Percentiles rank a stretch among this genome's conserved stretches.
These are phyloP conservation scores for Brachionus asplanchnoidis DNA, from an alignment of 1,140 invertebrate genomes.

Conservation along the genomic window DNA sequence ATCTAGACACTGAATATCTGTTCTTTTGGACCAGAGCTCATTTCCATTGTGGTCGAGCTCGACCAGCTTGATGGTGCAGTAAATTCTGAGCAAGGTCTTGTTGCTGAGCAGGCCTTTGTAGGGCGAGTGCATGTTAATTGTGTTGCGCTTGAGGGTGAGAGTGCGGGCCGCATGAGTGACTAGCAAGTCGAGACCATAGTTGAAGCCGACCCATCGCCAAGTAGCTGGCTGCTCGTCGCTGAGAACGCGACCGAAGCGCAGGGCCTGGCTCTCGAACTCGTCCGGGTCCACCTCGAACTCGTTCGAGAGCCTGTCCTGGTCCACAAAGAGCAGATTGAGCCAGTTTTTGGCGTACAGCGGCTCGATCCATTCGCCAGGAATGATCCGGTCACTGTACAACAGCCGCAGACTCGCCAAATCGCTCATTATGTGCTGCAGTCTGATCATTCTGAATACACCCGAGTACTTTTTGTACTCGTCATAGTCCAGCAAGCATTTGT, in stretches of 20 bases:
- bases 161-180: slow-evolving; percentile 22
- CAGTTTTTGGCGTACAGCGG: slow-evolving; percentile 5
- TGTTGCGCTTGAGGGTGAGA: slow-evolving; percentile 31
- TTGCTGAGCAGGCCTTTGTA: slow-evolving; percentile 27
- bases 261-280: neutral
- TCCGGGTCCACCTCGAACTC: neutral
- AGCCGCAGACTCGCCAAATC: slow-evolving; percentile 15
- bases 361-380: slow-evolving; percentile 21
- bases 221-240: slow-evolving; percentile 11
- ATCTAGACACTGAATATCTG: neutral
- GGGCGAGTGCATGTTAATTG: slow-evolving; percentile 21
- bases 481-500: neutral
- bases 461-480: neutral
- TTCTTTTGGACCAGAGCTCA: neutral
- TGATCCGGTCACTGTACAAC: slow-evolving; percentile 6
- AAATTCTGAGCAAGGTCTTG: slow-evolving; percentile 18
- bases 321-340: slow-evolving; percentile 29
- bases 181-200: slow-evolving; percentile 19
- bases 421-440: neutral
- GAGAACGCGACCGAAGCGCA: slow-evolving; percentile 9
- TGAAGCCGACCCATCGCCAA: slow-evolving; percentile 38
- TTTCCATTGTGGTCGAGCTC: neutral
- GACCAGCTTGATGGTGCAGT: neutral
- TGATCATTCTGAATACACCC: neutral
- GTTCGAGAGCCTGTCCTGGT: neutral